phyloP scores from a whole-genome alignment of 2,888 invertebrate species.

The Scotopteryx bipunctaria region DNA sequence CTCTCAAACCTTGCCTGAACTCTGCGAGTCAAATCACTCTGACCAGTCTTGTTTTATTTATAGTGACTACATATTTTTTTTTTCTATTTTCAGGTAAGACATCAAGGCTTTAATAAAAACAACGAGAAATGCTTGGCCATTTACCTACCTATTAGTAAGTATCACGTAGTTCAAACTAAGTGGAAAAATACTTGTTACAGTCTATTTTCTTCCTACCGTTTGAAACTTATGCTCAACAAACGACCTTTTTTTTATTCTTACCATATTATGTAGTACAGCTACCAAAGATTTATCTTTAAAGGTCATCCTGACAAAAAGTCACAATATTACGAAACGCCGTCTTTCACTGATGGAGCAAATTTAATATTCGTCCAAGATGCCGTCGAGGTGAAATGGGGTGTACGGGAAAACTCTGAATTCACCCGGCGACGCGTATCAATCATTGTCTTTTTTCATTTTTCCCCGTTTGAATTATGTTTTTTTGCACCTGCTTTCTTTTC shows the following conservation, averaged over 20 bases:
- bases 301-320: slow-evolving; percentile 51
- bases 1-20: too few relatives aligned
- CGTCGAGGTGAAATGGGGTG: slow-evolving; percentile 40
- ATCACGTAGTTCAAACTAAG: too few relatives aligned
- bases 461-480: slow-evolving; percentile 43
- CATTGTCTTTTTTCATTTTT: slow-evolving; percentile 60
- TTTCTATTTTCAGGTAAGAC: slow-evolving; percentile 50
- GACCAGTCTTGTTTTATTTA: too few relatives aligned
- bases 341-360: slow-evolving; percentile 68
- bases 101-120: background rate
- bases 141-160: too few relatives aligned
- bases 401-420: slow-evolving; percentile 57
- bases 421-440: slow-evolving; percentile 59
- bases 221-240: too few relatives aligned
- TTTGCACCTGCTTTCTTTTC: slow-evolving; percentile 41
- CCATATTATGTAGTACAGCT: too few relatives aligned
- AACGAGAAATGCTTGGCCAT: background rate
- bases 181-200: too few relatives aligned
- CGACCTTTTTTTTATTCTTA: too few relatives aligned
- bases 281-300: slow-evolving; percentile 9
- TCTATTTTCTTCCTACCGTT: too few relatives aligned
- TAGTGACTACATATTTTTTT: background rate
- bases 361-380: slow-evolving; percentile 71
- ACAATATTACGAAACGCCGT: slow-evolving; percentile 65
- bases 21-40: too few relatives aligned